Evolutionary conservation across 2,888 invertebrate species (phyloP).

Genomic region (Lypha dubia): DNA sequence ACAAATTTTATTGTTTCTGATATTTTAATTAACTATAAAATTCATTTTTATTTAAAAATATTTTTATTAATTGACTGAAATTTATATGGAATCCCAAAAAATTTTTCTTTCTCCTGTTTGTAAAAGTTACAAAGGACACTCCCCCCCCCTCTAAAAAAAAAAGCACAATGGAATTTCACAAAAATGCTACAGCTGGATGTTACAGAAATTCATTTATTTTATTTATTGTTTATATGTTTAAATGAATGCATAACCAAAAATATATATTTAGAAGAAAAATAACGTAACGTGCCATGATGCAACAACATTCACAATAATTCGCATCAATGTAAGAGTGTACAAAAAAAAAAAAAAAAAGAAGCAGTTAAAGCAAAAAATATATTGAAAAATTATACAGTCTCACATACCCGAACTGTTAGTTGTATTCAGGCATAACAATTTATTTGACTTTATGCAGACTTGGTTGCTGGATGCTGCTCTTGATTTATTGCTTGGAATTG

Average conservation of each 20-base stretch:
- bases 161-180: conserved; percentile 4
- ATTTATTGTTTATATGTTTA: neutral
- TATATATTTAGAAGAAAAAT: neutral
- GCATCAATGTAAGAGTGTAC: neutral
- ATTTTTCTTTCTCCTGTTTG: neutral
- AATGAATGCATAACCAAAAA: neutral
- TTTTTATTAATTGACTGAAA: neutral
- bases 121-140: neutral
- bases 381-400: conserved; percentile 19
- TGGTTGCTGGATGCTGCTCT: conserved; percentile 40
- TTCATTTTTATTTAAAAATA: neutral
- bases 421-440: conserved; percentile 12
- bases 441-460: conserved; percentile 18
- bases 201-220: conserved; percentile 24
- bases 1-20: too few species aligned
- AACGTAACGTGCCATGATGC: neutral
- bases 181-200: conserved; percentile 12
- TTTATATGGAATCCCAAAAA: neutral
- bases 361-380: neutral
- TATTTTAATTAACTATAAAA: neutral
- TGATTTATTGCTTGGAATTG: conserved; percentile 70
- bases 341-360: neutral
- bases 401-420: conserved; percentile 21
- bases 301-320: conserved; percentile 32
- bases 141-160: neutral